Percentiles rank a stretch among this genome's conserved stretches.
Conservation (phyloP, 1,140 invertebrate species). For the Atopsyche davidsoni region DNA sequence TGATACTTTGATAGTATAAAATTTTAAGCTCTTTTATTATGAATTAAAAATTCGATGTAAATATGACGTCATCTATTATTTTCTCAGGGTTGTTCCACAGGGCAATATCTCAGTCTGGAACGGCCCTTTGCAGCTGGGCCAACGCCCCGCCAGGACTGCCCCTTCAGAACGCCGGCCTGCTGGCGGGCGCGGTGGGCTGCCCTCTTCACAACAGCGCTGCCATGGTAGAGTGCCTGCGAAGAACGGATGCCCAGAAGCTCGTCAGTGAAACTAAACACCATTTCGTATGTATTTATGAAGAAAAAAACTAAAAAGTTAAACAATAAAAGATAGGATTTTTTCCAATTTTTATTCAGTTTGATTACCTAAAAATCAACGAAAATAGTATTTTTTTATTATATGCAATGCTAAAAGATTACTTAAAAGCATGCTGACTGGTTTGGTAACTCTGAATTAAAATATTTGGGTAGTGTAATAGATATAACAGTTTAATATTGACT, state of each 20-base stretch:
- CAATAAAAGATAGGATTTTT: no score
- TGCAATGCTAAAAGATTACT: no score
- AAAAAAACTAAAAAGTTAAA: no score
- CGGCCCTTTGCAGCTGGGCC: conserved; percentile 55
- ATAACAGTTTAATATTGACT: no score
- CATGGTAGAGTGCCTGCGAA: conserved; percentile 37
- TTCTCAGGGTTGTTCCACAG: conserved; percentile 44
- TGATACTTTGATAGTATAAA: not conserved
- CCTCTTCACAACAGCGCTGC: conserved; percentile 25
- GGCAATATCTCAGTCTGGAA: conserved; percentile 54
- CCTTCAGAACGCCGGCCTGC: conserved; percentile 33
- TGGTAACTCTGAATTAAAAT: no score
- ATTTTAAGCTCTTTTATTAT: not conserved
- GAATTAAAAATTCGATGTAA: not conserved
- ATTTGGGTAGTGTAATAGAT: no score
- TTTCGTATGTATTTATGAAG: conserved; percentile 24
- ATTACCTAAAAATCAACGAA: no score
- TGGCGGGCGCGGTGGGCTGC: conserved; percentile 32
- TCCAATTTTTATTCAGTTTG: no score
- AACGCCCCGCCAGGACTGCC: conserved; percentile 46
- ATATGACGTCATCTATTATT: not conserved
- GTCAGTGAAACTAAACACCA: conserved; percentile 35
- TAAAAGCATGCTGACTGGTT: no score
- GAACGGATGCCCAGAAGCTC: conserved; percentile 33
- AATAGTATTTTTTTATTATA: no score